Evolutionary conservation across 2,113 vertebrate genomes (phyloP).

Genomic region (Hystrix brachyura): DNA sequence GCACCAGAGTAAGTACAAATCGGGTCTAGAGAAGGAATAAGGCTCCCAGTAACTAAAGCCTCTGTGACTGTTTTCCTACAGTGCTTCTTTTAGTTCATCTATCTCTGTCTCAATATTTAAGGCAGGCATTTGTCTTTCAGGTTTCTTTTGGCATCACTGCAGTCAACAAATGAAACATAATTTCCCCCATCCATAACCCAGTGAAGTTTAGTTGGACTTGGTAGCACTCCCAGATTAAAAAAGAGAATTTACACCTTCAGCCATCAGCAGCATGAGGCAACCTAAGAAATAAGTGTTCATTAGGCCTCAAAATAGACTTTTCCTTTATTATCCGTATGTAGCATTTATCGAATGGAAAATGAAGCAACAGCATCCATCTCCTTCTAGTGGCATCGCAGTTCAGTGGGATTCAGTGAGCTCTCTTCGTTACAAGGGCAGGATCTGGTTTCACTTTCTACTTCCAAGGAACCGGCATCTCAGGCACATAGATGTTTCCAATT

Average conservation of each 20-base stretch:
- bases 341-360: conserved; percentile 56
- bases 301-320: conserved; percentile 64
- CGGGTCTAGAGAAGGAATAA: background rate
- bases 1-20: background rate
- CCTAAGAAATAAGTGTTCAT: conserved; percentile 67
- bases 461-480: background rate
- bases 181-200: conserved; percentile 79
- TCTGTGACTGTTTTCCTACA: background rate
- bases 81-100: conserved; percentile 57
- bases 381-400: conserved; percentile 43
- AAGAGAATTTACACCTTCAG: conserved; percentile 75
- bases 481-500: background rate
- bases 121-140: conserved; percentile 81
- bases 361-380: conserved; percentile 61
- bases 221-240: conserved; percentile 63
- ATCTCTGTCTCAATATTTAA: conserved; percentile 79
- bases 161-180: conserved; percentile 74
- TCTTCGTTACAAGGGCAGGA: background rate
- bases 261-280: conserved; percentile 39
- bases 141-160: conserved; percentile 68
- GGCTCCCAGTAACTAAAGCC: background rate
- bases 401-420: conserved; percentile 32
- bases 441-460: background rate
- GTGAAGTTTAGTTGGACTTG: conserved; percentile 78
- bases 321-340: conserved; percentile 37